phyloP scores from a whole-genome alignment of 92 coral and sea anemone genomes.

The Porites divaricata region DNA sequence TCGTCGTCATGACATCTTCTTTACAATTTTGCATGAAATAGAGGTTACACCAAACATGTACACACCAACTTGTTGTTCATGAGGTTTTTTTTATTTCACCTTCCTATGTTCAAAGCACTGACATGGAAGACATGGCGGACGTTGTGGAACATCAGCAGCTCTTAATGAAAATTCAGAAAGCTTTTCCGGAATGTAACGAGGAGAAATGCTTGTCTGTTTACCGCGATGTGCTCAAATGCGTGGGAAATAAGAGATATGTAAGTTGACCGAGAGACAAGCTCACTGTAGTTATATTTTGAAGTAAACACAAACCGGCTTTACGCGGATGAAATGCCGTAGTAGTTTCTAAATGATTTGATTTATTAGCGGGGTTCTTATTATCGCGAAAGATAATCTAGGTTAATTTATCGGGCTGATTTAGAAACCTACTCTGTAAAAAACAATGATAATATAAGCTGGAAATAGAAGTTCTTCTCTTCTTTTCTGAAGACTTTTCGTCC shows the following conservation, averaged over 20 bases:
- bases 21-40: too few relatives aligned
- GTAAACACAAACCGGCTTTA: too few relatives aligned
- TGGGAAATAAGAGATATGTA: slow-evolving; percentile 81
- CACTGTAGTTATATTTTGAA: neutral
- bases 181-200: slow-evolving; percentile 81
- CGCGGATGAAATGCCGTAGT: too few relatives aligned
- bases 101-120: slow-evolving; percentile 37
- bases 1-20: too few relatives aligned
- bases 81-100: neutral
- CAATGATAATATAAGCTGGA: too few relatives aligned
- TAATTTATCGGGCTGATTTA: too few relatives aligned
- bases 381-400: too few relatives aligned
- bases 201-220: slow-evolving; percentile 59
- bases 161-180: slow-evolving; percentile 71
- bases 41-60: neutral
- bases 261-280: slow-evolving; percentile 22
- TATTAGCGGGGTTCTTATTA: too few relatives aligned
- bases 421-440: too few relatives aligned
- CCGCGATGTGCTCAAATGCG: slow-evolving; percentile 82
- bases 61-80: neutral
- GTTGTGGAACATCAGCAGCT: slow-evolving; percentile 83
- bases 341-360: too few relatives aligned
- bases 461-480: too few relatives aligned
- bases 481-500: too few relatives aligned
- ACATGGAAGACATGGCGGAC: slow-evolving; percentile 75